These are phyloP conservation scores for Pseudochromis fuscus DNA, from an alignment of 2,797 vertebrate species.

Conservation along the genomic window DNA sequence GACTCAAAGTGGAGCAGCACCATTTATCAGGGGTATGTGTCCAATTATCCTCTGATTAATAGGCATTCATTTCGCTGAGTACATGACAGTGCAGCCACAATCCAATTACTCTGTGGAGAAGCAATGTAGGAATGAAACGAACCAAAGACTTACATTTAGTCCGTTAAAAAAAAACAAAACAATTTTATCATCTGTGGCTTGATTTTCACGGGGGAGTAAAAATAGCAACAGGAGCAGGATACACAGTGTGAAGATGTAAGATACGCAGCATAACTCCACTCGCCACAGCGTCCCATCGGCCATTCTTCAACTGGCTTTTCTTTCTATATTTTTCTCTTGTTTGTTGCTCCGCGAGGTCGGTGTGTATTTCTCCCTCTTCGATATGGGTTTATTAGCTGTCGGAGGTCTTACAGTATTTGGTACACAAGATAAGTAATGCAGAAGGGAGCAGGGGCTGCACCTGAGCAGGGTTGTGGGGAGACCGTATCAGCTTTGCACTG, in stretches of 20 bases:
- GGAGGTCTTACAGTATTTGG: slow-evolving; percentile 49
- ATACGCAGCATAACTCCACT: slow-evolving; percentile 2
- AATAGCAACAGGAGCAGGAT: slow-evolving; percentile 43
- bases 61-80: slow-evolving; percentile 74
- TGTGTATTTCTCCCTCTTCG: slow-evolving; percentile 21
- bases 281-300: background rate
- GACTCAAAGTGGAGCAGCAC: slow-evolving; percentile 78
- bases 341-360: background rate
- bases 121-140: slow-evolving; percentile 63
- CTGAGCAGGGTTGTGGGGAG: slow-evolving; percentile 68
- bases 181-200: slow-evolving; percentile 39
- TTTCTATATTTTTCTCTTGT: background rate
- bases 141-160: slow-evolving; percentile 62
- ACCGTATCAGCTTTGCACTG: slow-evolving; percentile 67
- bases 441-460: slow-evolving; percentile 55
- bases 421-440: slow-evolving; percentile 67
- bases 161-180: slow-evolving; percentile 29
- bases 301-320: slow-evolving; percentile 7
- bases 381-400: slow-evolving; percentile 51
- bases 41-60: slow-evolving; percentile 86
- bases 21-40: slow-evolving; percentile 82
- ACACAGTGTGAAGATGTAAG: slow-evolving; percentile 23
- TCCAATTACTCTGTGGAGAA: slow-evolving; percentile 77
- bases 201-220: slow-evolving; percentile 43
- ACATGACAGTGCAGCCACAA: slow-evolving; percentile 72